These are phyloP conservation scores for Pherbina coryleti DNA, from an alignment of 2,888 invertebrate species.

Conservation along the genomic window DNA sequence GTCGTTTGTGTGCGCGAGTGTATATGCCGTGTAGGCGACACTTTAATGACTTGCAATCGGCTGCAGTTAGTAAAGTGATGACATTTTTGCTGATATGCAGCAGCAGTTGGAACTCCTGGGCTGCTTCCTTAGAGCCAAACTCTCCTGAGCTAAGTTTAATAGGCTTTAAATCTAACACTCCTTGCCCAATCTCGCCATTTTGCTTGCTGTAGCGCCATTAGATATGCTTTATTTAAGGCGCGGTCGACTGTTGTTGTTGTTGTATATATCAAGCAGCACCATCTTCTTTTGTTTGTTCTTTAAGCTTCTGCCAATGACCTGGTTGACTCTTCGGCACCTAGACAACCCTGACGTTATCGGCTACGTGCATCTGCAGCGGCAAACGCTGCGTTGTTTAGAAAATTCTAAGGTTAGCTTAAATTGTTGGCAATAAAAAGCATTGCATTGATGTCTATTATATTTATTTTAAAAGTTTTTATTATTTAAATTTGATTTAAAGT, in stretches of 20 bases:
- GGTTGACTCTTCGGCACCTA: conserved; percentile 17
- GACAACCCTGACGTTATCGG: conserved; percentile 19
- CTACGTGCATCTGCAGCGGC: conserved; percentile 20
- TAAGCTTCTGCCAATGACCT: conserved; percentile 8
- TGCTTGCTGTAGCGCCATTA: conserved; percentile 1
- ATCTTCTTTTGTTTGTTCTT: conserved; percentile 13
- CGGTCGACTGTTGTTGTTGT: neutral
- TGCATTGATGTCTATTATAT: too few species aligned
- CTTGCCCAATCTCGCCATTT: neutral
- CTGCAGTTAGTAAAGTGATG: conserved; percentile 9
- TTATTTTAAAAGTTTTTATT: conserved; percentile 19
- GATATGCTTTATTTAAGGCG: neutral
- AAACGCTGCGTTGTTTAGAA: neutral
- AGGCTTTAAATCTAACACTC: neutral
- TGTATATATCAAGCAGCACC: conserved; percentile 19
- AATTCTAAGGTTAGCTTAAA: neutral
- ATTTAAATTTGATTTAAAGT: conserved; percentile 23
- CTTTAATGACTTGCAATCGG: conserved; percentile 25
- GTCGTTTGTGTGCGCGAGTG: neutral
- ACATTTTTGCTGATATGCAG: conserved; percentile 14
- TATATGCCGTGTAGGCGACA: conserved; percentile 15
- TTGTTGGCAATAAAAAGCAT: too few species aligned
- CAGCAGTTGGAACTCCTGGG: neutral
- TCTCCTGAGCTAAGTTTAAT: neutral
- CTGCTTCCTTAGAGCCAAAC: conserved; percentile 1